phyloP scores from a whole-genome alignment of 2,797 vertebrate genomes.

The Enteromius paludinosus region DNA sequence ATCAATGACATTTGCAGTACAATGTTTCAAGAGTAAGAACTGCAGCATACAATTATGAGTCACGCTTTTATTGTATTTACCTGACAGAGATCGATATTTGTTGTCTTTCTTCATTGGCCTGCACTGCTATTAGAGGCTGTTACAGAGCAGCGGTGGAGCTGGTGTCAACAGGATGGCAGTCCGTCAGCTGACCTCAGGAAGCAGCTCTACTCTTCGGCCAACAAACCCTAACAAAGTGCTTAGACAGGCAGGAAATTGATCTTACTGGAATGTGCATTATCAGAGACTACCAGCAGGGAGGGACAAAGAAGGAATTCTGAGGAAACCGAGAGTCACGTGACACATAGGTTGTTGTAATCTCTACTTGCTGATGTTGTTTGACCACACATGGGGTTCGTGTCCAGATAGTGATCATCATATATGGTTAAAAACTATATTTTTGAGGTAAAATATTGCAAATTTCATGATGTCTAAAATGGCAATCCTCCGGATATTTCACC shows the following conservation, averaged over 20 bases:
- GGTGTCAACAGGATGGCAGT: constrained; percentile 55
- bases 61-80: background rate
- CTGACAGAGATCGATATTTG: constrained; percentile 1
- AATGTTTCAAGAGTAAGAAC: background rate
- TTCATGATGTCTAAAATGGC: too few relatives aligned
- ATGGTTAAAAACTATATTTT: background rate
- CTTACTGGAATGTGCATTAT: constrained; percentile 38
- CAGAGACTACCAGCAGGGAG: constrained; percentile 29
- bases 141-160: background rate
- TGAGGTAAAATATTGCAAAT: background rate
- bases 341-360: constrained; percentile 22
- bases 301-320: constrained; percentile 15
- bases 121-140: background rate
- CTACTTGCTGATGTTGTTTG: background rate
- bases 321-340: constrained; percentile 12
- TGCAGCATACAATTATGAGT: background rate
- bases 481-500: background rate
- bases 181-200: constrained; percentile 47
- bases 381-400: background rate
- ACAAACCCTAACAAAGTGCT: constrained; percentile 44
- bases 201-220: constrained; percentile 43
- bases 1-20: background rate
- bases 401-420: background rate
- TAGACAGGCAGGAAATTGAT: constrained; percentile 50
- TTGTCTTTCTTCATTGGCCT: background rate